Evolutionary conservation across 2,888 invertebrate genomes (phyloP), one percentile per base, ranked within the genome.

Genomic region (Mylabris sibirica): DNA sequence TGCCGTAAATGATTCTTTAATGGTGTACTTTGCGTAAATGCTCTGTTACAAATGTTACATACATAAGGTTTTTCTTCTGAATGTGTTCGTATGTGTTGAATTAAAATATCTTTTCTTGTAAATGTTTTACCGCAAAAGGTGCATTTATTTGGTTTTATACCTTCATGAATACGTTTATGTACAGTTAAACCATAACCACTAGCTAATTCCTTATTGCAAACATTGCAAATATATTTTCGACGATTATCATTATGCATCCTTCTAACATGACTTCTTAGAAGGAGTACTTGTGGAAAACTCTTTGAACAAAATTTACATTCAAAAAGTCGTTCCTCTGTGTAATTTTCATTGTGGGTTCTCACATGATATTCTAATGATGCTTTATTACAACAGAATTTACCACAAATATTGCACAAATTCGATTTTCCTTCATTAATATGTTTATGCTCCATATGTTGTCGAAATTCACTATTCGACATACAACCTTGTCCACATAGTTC

Each of bases 51-150:
- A 34, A 34, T 60, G 8, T 34, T 11, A 8, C 34, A 60, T 11
- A 9, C 9, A 9, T 60, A 60, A 49, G 85, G 87, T 69, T 86
- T 87, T 11, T 81, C 79, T 2, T 75, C 24, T 6, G 30, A 22
- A 26, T 59, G 30, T n/a, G 4, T n/a, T 6, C 30, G 4, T 30
- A 60, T 26, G 38, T 69, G 69, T 9, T 44, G 24, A 4, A 34
- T 53, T 49, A 63, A 62, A 5, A 30, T 30, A 30, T 30, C 3
- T 8, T 30, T 30, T 30, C 0, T 8, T 1, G 5, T 30, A 8
- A 30, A 30, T 30, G 4, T 30, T 30, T 30, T 30, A 30, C 8
- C 30, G 1, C 30, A 30, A 30, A 30, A 30, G 4, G 4, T 30
- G 8, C 30, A 30, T 30, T 30, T 8, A 30, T 30, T 6, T 0